Evolutionary conservation across 2,797 vertebrate species (phyloP), one percentile per base, ranked within the genome.

Genomic region (Allenopithecus nigroviridis): DNA sequence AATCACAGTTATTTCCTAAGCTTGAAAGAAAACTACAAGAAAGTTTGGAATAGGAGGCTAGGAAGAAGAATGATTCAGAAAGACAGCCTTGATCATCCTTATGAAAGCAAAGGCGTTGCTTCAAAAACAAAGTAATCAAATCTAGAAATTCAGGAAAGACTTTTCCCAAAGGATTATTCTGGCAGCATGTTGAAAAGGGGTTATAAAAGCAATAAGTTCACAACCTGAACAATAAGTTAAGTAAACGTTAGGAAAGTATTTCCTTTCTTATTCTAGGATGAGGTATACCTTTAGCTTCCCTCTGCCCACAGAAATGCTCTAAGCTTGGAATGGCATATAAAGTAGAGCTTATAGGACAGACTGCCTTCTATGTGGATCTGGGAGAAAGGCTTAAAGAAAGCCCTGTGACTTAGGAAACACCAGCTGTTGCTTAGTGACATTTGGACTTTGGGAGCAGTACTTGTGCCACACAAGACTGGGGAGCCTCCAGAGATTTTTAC

Each of bases 171-270:
- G 97, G 97, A 30, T 94, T 86, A n/a, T 96, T 91, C 97, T 97
- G 97, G 97, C 96, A 97, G 92, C 74, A 26, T 93, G 96, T 94
- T 95, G 91, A 96, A 97, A 90, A 95, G 97, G 85, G 96, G 95
- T 98, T 98, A 97, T 93, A 96, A 98, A 98, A 98, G 97, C 97
- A 98, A 4, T 78, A 96, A 97, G 97, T 97, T 98, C 97, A 98
- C 83, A 97, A 94, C 96, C 97, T 96, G 96, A 94, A 97, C 95
- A 97, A 89, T 97, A 96, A 98, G 97, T 97, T 97, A 98, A 98
- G 94, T 96, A 98, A 98, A 98, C 72, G 41, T 93, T 96, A 93
- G 96, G 85, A 88, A 97, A 96, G 78, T 97, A 70, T 98, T 98
- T 98, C 97, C 96, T 96, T 78, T 98, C 96, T 94, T 68, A 53